Conservation (phyloP, 1,140 invertebrate genomes). For the Brachionus asplanchnoidis region DNA sequence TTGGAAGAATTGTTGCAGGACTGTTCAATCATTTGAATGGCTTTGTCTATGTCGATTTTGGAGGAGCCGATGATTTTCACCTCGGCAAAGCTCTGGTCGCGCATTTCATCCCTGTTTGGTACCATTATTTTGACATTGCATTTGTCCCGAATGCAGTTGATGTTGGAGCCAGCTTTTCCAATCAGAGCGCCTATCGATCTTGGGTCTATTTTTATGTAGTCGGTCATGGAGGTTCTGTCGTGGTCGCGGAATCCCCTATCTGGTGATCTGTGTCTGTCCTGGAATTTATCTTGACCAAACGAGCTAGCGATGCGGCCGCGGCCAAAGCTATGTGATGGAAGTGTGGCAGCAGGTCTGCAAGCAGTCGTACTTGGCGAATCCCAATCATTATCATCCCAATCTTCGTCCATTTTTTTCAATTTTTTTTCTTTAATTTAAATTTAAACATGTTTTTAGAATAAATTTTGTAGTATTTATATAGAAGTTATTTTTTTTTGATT, state of each 20-base stretch:
- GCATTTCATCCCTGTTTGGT: background rate
- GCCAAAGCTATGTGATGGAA: background rate
- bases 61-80: background rate
- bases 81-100: background rate
- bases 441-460: background rate
- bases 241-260: background rate
- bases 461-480: background rate
- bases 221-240: background rate
- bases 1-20: background rate
- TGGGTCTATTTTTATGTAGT: background rate
- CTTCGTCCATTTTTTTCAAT: conserved; percentile 24
- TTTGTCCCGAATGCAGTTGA: background rate
- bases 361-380: background rate
- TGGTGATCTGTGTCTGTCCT: background rate
- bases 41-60: conserved; percentile 12
- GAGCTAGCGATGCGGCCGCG: background rate
- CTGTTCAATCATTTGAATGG: background rate
- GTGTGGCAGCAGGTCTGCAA: background rate
- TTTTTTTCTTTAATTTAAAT: background rate
- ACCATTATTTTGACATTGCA: conserved; percentile 32
- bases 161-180: conserved; percentile 28
- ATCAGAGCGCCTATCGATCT: background rate
- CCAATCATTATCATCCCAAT: conserved; percentile 35
- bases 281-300: background rate
- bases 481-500: too few species aligned